Percentiles rank a stretch among this genome's conserved stretches.
Conservation (phyloP, 2,888 invertebrate species). For the Beris morrisii region DNA sequence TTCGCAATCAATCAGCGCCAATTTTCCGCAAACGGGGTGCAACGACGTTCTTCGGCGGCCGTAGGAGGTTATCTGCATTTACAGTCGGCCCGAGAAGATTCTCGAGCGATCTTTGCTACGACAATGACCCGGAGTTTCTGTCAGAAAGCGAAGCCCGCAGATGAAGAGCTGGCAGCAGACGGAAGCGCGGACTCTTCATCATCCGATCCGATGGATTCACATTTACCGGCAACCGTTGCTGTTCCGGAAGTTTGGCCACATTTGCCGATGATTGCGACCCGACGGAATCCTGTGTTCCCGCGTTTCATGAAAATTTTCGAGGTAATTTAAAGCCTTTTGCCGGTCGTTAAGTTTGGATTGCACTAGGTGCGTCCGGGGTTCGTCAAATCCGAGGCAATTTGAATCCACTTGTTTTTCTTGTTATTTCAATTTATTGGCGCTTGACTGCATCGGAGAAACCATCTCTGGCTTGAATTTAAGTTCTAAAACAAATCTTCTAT, state of each 20-base stretch:
- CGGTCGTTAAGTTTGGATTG: too few relatives aligned
- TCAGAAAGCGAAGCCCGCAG: slow-evolving; percentile 11
- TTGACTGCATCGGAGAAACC: too few relatives aligned
- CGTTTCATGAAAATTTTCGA: slow-evolving; percentile 97
- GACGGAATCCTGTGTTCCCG: slow-evolving; percentile 95
- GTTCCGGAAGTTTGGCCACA: slow-evolving; percentile 97
- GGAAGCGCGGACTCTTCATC: not conserved
- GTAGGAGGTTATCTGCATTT: slow-evolving; percentile 15
- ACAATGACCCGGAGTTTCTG: slow-evolving; percentile 1
- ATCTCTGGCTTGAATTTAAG: too few relatives aligned
- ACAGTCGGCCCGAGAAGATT: not conserved
- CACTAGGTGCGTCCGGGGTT: too few relatives aligned
- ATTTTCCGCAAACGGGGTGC: slow-evolving; percentile 17
- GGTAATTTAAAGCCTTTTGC: slow-evolving; percentile 57
- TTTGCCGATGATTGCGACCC: slow-evolving; percentile 92
- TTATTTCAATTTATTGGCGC: too few relatives aligned
- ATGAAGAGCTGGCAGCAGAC: not conserved
- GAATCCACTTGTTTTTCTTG: too few relatives aligned
- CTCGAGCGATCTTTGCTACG: not conserved
- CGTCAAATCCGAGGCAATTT: too few relatives aligned
- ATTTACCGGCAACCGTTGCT: slow-evolving; percentile 81
- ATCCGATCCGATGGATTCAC: slow-evolving; percentile 40
- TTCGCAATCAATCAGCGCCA: slow-evolving; percentile 12
- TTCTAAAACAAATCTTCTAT: too few relatives aligned
- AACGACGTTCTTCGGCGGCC: not conserved